Base-by-base conservation (phyloP, 2,113 vertebrate species). In the Solea solea region DNA sequence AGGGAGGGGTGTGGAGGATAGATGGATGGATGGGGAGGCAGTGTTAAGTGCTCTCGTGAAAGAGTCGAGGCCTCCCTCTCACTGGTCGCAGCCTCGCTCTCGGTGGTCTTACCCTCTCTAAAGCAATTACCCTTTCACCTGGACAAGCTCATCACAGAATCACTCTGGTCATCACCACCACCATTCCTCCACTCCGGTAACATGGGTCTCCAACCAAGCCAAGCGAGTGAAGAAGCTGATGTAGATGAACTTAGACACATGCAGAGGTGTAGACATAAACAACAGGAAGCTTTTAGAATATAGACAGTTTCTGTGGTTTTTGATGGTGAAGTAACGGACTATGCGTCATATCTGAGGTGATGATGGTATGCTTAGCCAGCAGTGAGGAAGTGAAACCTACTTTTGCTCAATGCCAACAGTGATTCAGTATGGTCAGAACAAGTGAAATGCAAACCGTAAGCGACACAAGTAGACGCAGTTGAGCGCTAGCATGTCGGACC, bases 51-150 rank as follows among this genome's bases (percentile, higher is more conserved):
- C 88, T 93, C 82, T 91, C 60, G 40, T 63, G 8, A 49, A 88
- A 87, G 81, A 91, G 90, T 90, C 81, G 61, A 89, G 88, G 80
- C 86, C 73, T 89, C 82, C 83, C 82, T 88, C 79, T 63, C 50
- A 21, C 71, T 62, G 77, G 84, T 86, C 72, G 28, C 86, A 82
- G 78, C 82, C 78, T 88, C 52, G 82, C 82, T 88, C 86, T 73
- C 8, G 52, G 93, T 91, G 91, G 94, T 95, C 95, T 93, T 92
- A 95, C 94, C 94, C 93, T 94, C 93, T 95, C 95, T 94, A 91
- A 91, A 92, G 93, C 95, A 96, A 97, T 97, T 96, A 96, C 93
- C 94, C 94, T 96, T 96, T 93, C 91, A 95, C 95, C 94, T 87
- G 88, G 88, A 92, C 90, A 75, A 85, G 92, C 90, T 93, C 89